A percentile compares a stretch with the other conserved stretches of the same genome.
Conservation (phyloP, 2,888 invertebrate species). For the Lycaena phlaeas region DNA sequence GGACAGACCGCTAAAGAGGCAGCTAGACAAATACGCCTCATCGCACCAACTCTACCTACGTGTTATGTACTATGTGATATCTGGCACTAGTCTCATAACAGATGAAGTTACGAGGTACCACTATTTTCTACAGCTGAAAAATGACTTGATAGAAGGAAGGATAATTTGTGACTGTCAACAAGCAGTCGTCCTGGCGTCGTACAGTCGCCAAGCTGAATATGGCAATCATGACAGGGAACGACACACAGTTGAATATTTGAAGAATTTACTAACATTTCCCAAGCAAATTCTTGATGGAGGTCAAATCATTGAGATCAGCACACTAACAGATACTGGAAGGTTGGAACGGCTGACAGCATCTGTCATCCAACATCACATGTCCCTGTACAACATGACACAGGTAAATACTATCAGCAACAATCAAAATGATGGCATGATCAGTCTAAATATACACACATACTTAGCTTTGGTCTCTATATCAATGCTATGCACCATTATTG, state of each 20-base stretch:
- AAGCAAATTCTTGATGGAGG: constrained; percentile 79
- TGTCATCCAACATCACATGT: constrained; percentile 82
- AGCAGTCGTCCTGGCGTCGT: constrained; percentile 92
- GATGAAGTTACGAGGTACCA: constrained; percentile 97
- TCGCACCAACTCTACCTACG: constrained; percentile 88
- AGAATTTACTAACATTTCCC: constrained; percentile 92
- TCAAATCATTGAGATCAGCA: constrained; percentile 57
- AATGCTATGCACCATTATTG: no score
- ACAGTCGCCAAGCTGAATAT: constrained; percentile 97
- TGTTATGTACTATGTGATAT: constrained; percentile 94
- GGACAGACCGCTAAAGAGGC: constrained; percentile 93
- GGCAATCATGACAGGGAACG: constrained; percentile 90
- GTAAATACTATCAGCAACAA: constrained; percentile 38
- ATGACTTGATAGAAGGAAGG: constrained; percentile 93
- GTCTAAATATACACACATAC: background rate
- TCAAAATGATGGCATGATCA: constrained; percentile 5
- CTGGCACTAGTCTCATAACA: constrained; percentile 87
- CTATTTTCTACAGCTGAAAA: constrained; percentile 95
- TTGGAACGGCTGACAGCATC: constrained; percentile 84
- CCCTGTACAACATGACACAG: constrained; percentile 81
- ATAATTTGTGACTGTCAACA: constrained; percentile 92
- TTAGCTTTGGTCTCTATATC: no score
- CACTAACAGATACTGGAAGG: constrained; percentile 77
- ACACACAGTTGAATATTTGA: constrained; percentile 92
- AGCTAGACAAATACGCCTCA: constrained; percentile 94